Percentiles rank a stretch among this genome's conserved stretches.
Conservation (phyloP, 2,888 invertebrate species). For the Drymonia ruficornis region DNA sequence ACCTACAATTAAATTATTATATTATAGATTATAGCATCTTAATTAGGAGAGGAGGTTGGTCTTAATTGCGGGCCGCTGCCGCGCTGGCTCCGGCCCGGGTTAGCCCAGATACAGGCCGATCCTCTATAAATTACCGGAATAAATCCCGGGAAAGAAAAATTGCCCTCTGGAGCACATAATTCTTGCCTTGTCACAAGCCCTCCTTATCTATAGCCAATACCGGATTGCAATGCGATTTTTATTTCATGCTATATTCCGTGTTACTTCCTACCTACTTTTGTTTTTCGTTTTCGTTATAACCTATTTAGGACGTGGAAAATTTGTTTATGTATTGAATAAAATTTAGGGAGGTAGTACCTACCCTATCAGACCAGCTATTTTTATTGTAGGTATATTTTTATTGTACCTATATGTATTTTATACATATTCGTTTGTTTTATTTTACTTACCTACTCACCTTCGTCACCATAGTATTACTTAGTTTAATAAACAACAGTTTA, state of each 20-base stretch:
- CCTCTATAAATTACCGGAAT: conserved; percentile 84
- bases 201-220: conserved; percentile 84
- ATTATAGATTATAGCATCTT: conserved; percentile 50
- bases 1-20: conserved; percentile 24
- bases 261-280: conserved; percentile 51
- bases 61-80: conserved; percentile 74
- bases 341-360: too few species aligned
- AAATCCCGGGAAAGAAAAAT: conserved; percentile 84
- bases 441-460: too few species aligned
- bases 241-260: conserved; percentile 76
- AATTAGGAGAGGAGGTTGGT: conserved; percentile 66
- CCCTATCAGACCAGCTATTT: too few species aligned
- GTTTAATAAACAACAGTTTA: too few species aligned
- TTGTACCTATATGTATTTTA: too few species aligned
- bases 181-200: conserved; percentile 85
- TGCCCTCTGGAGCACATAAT: conserved; percentile 85
- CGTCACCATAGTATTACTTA: too few species aligned
- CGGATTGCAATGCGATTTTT: conserved; percentile 85
- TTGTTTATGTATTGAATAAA: not conserved
- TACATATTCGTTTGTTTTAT: too few species aligned
- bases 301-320: conserved; percentile 15
- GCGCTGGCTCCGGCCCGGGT: conserved; percentile 60
- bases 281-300: conserved; percentile 36
- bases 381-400: too few species aligned
- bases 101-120: conserved; percentile 83